Conservation (phyloP, 1,140 invertebrate genomes). For the Hermetia illucens region DNA sequence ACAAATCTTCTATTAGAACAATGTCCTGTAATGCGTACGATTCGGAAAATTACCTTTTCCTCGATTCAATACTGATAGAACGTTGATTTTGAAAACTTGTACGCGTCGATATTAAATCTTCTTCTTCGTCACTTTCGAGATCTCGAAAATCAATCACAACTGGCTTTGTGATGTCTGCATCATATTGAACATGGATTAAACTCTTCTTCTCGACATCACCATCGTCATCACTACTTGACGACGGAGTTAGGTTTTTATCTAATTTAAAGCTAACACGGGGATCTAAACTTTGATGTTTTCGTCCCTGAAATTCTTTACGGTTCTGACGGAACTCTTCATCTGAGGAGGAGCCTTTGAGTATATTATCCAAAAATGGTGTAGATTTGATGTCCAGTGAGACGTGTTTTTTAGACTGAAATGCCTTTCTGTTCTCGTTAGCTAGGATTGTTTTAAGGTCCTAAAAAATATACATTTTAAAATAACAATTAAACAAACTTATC, state of each 20-base stretch:
- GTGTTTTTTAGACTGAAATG: slow-evolving; percentile 30
- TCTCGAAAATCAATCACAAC: slow-evolving; percentile 29
- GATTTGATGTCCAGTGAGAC: slow-evolving; percentile 27
- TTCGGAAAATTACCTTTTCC: slow-evolving; percentile 21
- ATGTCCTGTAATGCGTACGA: slow-evolving; percentile 10
- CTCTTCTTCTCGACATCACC: slow-evolving; percentile 26
- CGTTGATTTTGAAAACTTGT: slow-evolving; percentile 26
- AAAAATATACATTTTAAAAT: slow-evolving; percentile 1
- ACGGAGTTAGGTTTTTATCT: slow-evolving; percentile 20
- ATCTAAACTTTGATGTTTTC: slow-evolving; percentile 30
- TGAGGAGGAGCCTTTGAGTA: slow-evolving; percentile 26
- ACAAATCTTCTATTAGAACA: slow-evolving; percentile 1
- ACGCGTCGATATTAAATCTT: slow-evolving; percentile 20
- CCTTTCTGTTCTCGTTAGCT: slow-evolving; percentile 22
- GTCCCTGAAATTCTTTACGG: slow-evolving; percentile 25
- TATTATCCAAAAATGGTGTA: slow-evolving; percentile 18
- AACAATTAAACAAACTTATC: background rate
- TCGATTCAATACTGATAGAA: slow-evolving; percentile 28
- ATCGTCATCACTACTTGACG: slow-evolving; percentile 26
- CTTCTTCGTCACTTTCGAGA: slow-evolving; percentile 28
- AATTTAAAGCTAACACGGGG: slow-evolving; percentile 27
- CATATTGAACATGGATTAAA: slow-evolving; percentile 17
- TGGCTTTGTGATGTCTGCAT: slow-evolving; percentile 29
- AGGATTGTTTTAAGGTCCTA: slow-evolving; percentile 22
- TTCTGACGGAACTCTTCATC: slow-evolving; percentile 28